Evolutionary conservation across 2,888 invertebrate species (phyloP).

Genomic region (Drosophila ustulata): DNA sequence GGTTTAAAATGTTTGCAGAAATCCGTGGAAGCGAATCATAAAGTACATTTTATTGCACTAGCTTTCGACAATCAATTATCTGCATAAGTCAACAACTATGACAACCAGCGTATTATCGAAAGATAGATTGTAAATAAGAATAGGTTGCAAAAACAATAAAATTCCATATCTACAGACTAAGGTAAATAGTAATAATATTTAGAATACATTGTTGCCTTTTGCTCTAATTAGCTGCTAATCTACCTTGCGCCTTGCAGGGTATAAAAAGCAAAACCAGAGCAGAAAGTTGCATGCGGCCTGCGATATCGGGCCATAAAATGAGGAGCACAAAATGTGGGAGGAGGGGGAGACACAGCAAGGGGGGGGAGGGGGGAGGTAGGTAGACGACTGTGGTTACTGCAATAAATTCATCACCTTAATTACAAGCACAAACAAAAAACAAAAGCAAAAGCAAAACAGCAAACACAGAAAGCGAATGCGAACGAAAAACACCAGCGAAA

Average conservation of each 20-base stretch:
- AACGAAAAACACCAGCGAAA: constrained; percentile 9
- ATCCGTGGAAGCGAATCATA: not conserved
- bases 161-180: not conserved
- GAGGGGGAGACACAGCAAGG: not conserved
- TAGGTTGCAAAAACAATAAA: not conserved
- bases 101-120: not conserved
- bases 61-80: not conserved
- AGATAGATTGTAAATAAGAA: not conserved
- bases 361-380: not conserved
- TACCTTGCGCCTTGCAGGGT: constrained; percentile 29
- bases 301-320: constrained; percentile 47
- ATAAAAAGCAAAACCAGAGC: constrained; percentile 48
- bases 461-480: constrained; percentile 35
- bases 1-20: not conserved
- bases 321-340: constrained; percentile 7
- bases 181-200: not conserved
- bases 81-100: not conserved
- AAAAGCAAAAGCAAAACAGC: constrained; percentile 17
- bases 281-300: constrained; percentile 32
- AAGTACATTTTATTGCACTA: not conserved
- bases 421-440: constrained; percentile 61
- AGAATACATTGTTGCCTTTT: not conserved
- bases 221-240: not conserved
- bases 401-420: constrained; percentile 79
- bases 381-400: constrained; percentile 12